Base-by-base conservation (phyloP, 1,140 invertebrate genomes). In the Oedothorax gibbosus region DNA sequence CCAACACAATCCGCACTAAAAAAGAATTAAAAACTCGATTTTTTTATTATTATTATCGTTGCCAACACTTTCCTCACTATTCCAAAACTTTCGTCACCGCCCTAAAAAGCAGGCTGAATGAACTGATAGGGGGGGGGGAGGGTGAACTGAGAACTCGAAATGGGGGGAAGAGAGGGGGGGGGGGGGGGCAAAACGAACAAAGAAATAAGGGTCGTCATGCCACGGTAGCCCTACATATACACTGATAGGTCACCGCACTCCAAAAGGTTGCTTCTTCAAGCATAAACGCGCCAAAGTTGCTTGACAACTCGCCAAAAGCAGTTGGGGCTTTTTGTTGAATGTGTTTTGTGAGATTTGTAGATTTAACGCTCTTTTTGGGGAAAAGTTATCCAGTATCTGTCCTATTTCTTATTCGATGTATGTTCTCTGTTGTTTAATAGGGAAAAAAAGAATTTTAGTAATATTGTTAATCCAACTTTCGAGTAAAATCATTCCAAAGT, bases 171-270 rank as follows among this genome's bases (percentile, higher is more conserved):
- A 10, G 10, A 14, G 21, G 21, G 53, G 53, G 21, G 56, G 49
- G 49, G 56, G 53, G 14, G 14, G 12, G 35, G 21, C 72, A 68
- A 82, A 82, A 82, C 68, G 73, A 82, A 82, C 73, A 69, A 82
- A 69, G 72, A 56, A 65, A 72, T 73, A 56, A 69, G 79, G 79
- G 79, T 82, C 79, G 79, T 82, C 79, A 82, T 82, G 79, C 79
- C 69, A 82, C 68, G 79, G 79, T 82, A 82, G 79, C 79, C 79
- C 79, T 82, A 82, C 79, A 82, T 82, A 82, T 82, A 82, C 79
- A 82, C 79, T 82, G 79, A 73, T 73, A 82, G 81, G 81, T 84
- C 81, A 84, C 81, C 81, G 81, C 71, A 75, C 81, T 84, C 56
- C 10, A 21, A 18, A 21, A 49, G 78, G 79, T 69, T 71, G 68